Evolutionary conservation across 2,113 vertebrate species (phyloP).

Genomic region (Syrmaticus mikado): DNA sequence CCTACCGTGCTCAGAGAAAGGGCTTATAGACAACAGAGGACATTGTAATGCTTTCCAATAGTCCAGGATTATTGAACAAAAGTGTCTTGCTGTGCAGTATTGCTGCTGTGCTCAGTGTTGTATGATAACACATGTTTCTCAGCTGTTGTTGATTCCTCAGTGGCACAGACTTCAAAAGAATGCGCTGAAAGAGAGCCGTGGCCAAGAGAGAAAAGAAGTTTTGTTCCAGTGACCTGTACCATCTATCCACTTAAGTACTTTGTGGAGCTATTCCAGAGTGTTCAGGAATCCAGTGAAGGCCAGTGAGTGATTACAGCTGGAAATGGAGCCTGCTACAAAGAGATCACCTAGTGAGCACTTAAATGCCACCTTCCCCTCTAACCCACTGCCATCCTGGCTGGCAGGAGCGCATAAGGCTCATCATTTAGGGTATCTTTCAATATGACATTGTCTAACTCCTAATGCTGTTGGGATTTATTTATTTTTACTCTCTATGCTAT

Average conservation of each 20-base stretch:
- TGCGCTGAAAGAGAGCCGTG: slow-evolving; percentile 67
- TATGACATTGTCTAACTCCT: slow-evolving; percentile 55
- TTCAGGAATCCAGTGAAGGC: slow-evolving; percentile 42
- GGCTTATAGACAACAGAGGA: slow-evolving; percentile 43
- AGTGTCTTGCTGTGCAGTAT: slow-evolving; percentile 43
- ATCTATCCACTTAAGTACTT: slow-evolving; percentile 84
- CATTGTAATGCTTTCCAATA: slow-evolving; percentile 42
- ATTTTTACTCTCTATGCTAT: slow-evolving; percentile 54
- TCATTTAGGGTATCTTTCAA: slow-evolving; percentile 27
- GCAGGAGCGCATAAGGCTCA: not conserved
- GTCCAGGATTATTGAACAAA: slow-evolving; percentile 71
- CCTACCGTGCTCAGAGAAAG: not conserved
- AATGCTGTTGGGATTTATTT: slow-evolving; percentile 62
- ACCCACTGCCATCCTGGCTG: not conserved
- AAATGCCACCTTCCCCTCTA: not conserved
- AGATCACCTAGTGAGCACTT: slow-evolving; percentile 49
- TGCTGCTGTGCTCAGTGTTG: slow-evolving; percentile 11
- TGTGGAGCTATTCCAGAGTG: slow-evolving; percentile 9
- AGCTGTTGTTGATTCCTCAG: slow-evolving; percentile 69
- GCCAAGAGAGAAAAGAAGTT: slow-evolving; percentile 79
- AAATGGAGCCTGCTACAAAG: not conserved
- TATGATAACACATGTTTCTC: slow-evolving; percentile 68
- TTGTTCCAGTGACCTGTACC: slow-evolving; percentile 83
- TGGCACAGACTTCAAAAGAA: slow-evolving; percentile 78
- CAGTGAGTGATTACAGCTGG: slow-evolving; percentile 25